Percentiles rank a stretch among this genome's conserved stretches.
These are phyloP conservation scores for Nannospalax galili DNA, from an alignment of 2,113 vertebrate genomes.

Conservation along the genomic window DNA sequence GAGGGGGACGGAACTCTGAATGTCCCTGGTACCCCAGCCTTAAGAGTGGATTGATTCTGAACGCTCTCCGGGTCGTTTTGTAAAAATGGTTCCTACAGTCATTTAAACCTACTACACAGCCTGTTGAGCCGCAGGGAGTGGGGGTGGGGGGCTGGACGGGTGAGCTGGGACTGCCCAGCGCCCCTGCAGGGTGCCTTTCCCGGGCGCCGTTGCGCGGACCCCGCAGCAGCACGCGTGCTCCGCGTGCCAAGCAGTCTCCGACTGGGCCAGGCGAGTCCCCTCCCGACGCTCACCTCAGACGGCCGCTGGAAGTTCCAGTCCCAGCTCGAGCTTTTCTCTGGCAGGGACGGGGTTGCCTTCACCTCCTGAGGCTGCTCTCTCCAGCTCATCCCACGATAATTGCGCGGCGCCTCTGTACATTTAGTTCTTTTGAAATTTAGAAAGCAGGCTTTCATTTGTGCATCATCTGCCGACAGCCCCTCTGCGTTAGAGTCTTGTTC, in stretches of 20 bases:
- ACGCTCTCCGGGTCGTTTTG: not conserved
- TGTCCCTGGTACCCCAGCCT: not conserved
- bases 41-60: not conserved
- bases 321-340: not conserved
- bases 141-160: not conserved
- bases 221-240: too few species aligned
- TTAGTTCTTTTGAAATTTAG: not conserved
- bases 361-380: not conserved
- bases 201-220: not conserved
- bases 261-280: not conserved
- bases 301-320: not conserved
- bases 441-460: slow-evolving; percentile 15
- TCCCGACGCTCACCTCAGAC: slow-evolving; percentile 62
- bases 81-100: too few species aligned
- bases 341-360: not conserved
- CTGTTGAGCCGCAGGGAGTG: slow-evolving; percentile 56
- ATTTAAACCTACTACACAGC: not conserved
- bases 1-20: too few species aligned
- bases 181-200: not conserved
- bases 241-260: not conserved
- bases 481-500: not conserved
- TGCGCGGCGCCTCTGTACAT: slow-evolving; percentile 6
- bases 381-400: not conserved
- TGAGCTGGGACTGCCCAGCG: not conserved
- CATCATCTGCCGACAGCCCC: slow-evolving; percentile 30